These are phyloP conservation scores for Choloepus hoffmanni DNA, from an alignment of 2,113 vertebrate species.

Conservation along the genomic window DNA sequence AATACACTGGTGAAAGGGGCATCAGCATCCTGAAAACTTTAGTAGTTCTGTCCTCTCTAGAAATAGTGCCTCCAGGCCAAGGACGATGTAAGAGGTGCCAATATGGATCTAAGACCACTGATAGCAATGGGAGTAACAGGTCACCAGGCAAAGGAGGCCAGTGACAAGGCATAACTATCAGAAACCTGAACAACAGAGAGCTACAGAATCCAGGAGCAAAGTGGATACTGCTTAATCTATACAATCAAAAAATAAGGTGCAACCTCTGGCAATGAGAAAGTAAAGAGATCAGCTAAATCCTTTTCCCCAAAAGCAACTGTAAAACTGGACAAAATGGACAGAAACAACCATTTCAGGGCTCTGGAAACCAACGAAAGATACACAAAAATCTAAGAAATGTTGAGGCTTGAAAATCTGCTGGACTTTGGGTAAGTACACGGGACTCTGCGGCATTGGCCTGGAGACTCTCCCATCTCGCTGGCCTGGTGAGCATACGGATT, in stretches of 20 bases:
- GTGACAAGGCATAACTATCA: not conserved
- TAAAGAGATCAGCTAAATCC: not conserved
- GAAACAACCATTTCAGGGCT: not conserved
- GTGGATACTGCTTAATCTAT: not conserved
- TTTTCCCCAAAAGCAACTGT: too few species aligned
- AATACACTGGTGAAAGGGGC: not conserved
- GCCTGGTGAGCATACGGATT: too few species aligned
- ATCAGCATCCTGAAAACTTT: not conserved
- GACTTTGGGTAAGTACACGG: too few species aligned
- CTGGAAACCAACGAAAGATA: not conserved
- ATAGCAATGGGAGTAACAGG: not conserved
- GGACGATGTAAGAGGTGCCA: not conserved
- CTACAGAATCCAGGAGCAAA: not conserved
- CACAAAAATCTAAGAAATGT: too few species aligned
- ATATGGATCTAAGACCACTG: not conserved
- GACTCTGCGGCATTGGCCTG: too few species aligned
- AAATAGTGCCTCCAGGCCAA: not conserved
- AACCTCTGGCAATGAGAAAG: not conserved
- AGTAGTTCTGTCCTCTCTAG: not conserved
- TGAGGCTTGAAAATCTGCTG: too few species aligned
- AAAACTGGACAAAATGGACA: not conserved
- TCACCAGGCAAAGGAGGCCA: not conserved
- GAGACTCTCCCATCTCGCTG: too few species aligned
- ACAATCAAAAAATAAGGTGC: not conserved
- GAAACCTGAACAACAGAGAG: not conserved